Evolutionary conservation across 2,113 vertebrate species (phyloP), one percentile per base, ranked within the genome.

Genomic region (Taurulus bubalis): DNA sequence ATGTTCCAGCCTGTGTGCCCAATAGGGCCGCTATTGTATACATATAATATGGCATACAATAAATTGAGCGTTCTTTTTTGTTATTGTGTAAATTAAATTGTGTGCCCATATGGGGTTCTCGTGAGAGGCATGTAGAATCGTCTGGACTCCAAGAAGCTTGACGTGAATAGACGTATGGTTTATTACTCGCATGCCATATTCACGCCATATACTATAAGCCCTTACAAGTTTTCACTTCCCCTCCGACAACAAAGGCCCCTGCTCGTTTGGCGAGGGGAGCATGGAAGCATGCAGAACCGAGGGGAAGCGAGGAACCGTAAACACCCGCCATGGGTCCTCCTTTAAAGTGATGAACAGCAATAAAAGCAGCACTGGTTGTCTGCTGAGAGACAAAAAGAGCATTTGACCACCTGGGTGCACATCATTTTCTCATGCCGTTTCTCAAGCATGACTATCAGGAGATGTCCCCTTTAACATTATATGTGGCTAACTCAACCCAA

Each of bases 241-340:
- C 42, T 80, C 20, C 51, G 24, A 75, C 82, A 87, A 86, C 83
- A 86, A 91, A 89, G 85, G 83, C 82, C 72, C 47, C 32, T 8
- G 66, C 71, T 88, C 73, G 56, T 80, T 79, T 84, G 88, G 76
- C 11, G 56, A 83, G 71, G 79, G 87, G 77, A 76, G 90, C 73
- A 58, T 75, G 83, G 90, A 90, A 79, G 89, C 89, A 83, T 83
- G 89, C 78, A 79, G 86, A 79, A 91, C 72, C 65, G 70, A 62
- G 87, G 67, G 80, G 86, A 91, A 77, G 91, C 92, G 79, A 89
- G 92, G 91, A 92, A 90, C 90, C 91, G 86, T 94, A 94, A 95
- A 94, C 94, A 92, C 93, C 91, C 94, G 90, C 89, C 90, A 91
- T 92, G 92, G 90, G 85, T 94, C 87, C 90, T 85, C 76, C 88